Evolutionary conservation across 1,140 invertebrate genomes (phyloP).

Genomic region (fruit fly (Drosophila melanogaster)): DNA sequence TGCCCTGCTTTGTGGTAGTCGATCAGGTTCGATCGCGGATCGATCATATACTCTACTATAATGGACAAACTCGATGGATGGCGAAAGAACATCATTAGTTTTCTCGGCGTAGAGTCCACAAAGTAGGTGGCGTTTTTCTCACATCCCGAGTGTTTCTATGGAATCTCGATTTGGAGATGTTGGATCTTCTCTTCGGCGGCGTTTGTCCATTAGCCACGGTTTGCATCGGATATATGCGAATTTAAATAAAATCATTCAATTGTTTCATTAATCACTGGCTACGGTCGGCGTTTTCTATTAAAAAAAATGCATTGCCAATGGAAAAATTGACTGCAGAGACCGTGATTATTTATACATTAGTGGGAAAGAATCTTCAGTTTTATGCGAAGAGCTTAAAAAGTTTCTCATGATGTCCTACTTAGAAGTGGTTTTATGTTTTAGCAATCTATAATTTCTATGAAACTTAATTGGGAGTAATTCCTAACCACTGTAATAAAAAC

Average conservation of each 20-base stretch:
- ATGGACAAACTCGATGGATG: no score
- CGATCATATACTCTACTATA: background rate
- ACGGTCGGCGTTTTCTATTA: constrained; percentile 27
- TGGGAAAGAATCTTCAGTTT: background rate
- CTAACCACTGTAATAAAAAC: background rate
- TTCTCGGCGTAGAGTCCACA: constrained; percentile 23
- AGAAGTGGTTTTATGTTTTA: background rate
- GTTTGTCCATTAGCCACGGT: constrained; percentile 71
- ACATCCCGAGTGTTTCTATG: constrained; percentile 44
- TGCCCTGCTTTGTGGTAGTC: constrained; percentile 61
- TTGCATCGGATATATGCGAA: constrained; percentile 79
- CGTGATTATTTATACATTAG: constrained; percentile 44
- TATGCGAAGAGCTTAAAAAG: background rate
- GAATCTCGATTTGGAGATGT: constrained; percentile 37
- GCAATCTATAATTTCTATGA: background rate
- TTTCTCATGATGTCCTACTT: no score
- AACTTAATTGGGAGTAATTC: background rate
- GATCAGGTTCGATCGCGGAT: constrained; percentile 48
- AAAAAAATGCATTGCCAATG: constrained; percentile 53
- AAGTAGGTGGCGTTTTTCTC: constrained; percentile 80
- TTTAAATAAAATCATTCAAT: constrained; percentile 83
- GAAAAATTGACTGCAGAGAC: constrained; percentile 45
- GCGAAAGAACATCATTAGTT: constrained; percentile 67
- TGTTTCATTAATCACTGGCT: constrained; percentile 67
- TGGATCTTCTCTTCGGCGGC: constrained; percentile 59